Evolutionary conservation across 2,113 vertebrate species (phyloP), one percentile per base, ranked within the genome.

Genomic region (Cyprinodon brontotheroides): DNA sequence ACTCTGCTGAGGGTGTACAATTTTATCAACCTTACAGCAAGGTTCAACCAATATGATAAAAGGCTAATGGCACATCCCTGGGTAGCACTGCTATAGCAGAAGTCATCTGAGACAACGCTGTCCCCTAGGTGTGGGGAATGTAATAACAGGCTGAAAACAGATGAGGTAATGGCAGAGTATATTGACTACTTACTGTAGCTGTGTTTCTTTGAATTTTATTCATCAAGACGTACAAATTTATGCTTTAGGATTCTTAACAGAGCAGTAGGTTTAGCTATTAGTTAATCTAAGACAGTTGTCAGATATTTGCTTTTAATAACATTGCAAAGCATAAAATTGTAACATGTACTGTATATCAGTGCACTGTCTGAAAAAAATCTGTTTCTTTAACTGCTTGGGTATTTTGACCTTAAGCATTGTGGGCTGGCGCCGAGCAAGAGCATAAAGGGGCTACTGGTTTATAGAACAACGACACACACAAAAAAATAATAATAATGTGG

Each of bases 101-200:
- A n/a, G 15, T 40, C 53, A 66, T 14, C 71, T 48, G 13, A 65
- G 65, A 65, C 65, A 81, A 94, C 84, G 92, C 92, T 94, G 93
- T 92, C 94, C 92, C 82, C 94, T 91, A 89, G 82, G 84, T 89
- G 84, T 68, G 22, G 47, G 43, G 75, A 68, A 57, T 45, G 62
- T 67, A 74, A 79, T 53, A 47, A 45, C 74, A 68, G 65, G 20
- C n/a, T 9, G 36, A 11, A 39, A 48, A 36, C 45, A 29, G 22
- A 71, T 13, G 40, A 3, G 65, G 3, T 8, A 38, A 39, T 41
- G 4, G n/a, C 38, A 57, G 29, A 65, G n/a, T 4, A n/a, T 20
- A 57, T n/a, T 8, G 10, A 57, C 50, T 57, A 20, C 20, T 20
- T n/a, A 57, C 50, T 57, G 50, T 17, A 13, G 15, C 20, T 57